Evolutionary conservation across 1,140 invertebrate genomes (phyloP).

Genomic region (Ectropis grisescens): DNA sequence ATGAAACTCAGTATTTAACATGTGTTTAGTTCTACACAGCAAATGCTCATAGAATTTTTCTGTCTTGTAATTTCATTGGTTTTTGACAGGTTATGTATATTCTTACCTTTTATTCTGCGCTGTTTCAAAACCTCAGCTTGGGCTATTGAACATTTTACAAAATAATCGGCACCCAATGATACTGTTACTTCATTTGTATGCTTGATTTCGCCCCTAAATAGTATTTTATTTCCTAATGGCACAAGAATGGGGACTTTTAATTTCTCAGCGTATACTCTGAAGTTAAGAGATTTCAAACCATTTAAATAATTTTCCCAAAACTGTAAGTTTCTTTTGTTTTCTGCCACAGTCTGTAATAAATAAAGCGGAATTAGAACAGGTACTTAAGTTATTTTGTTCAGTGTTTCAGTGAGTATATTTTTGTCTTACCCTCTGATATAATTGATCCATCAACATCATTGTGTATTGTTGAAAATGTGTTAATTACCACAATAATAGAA

Average conservation of each 20-base stretch:
- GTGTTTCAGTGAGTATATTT: conserved; percentile 12
- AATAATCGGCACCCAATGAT: conserved; percentile 80
- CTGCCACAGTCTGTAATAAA: conserved; percentile 33
- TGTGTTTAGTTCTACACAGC: too few species aligned
- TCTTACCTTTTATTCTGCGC: conserved; percentile 73
- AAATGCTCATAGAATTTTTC: too few species aligned
- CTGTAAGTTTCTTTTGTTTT: conserved; percentile 42
- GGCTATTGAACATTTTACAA: conserved; percentile 77
- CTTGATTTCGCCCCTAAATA: conserved; percentile 78
- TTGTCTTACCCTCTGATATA: conserved; percentile 3
- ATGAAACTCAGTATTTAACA: too few species aligned
- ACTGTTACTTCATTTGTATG: conserved; percentile 84
- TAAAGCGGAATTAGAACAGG: not conserved
- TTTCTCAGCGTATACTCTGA: conserved; percentile 39
- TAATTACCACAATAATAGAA: too few species aligned
- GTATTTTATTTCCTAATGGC: conserved; percentile 76
- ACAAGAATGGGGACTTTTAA: conserved; percentile 71
- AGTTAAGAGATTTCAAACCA: conserved; percentile 35
- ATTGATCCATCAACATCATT: too few species aligned
- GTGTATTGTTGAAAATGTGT: too few species aligned
- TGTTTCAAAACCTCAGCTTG: conserved; percentile 74
- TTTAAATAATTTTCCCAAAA: conserved; percentile 54
- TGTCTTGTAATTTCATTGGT: too few species aligned
- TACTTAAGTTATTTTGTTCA: conserved; percentile 12
- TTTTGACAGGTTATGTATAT: too few species aligned